Percentiles rank a stretch among this genome's conserved stretches.
These are phyloP conservation scores for Pyrgilauda ruficollis DNA, from an alignment of 2,113 vertebrate genomes.

Conservation along the genomic window DNA sequence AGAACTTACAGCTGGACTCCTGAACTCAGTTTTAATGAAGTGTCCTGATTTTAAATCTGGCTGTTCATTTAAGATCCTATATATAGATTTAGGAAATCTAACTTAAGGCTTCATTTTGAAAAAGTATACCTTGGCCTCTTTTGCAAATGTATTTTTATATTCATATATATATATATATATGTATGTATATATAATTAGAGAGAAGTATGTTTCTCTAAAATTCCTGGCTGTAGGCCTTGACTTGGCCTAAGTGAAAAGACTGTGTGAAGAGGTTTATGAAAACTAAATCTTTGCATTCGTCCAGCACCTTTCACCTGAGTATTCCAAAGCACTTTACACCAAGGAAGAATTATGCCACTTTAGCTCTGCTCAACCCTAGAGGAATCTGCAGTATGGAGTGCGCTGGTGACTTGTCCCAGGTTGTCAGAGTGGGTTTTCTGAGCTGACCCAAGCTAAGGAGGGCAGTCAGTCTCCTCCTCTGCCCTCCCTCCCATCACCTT, in stretches of 20 bases:
- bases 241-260: not conserved
- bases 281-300: slow-evolving; percentile 15
- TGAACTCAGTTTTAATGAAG: not conserved
- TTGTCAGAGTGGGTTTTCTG: not conserved
- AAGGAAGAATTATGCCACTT: not conserved
- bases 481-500: not conserved
- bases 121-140: not conserved
- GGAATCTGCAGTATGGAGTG: not conserved
- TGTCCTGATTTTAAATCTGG: not conserved
- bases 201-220: not conserved
- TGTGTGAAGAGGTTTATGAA: not conserved
- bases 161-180: not conserved
- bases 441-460: not conserved
- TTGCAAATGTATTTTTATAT: not conserved
- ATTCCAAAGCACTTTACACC: not conserved
- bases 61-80: not conserved
- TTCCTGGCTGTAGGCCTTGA: slow-evolving; percentile 4
- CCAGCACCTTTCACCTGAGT: slow-evolving; percentile 12
- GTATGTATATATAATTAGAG: not conserved
- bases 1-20: not conserved
- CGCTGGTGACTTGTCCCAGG: not conserved
- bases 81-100: not conserved
- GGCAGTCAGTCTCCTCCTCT: not conserved
- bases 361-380: not conserved
- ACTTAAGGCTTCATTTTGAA: not conserved